Conservation (phyloP, 1,140 invertebrate species). For the Vanessa atalanta region DNA sequence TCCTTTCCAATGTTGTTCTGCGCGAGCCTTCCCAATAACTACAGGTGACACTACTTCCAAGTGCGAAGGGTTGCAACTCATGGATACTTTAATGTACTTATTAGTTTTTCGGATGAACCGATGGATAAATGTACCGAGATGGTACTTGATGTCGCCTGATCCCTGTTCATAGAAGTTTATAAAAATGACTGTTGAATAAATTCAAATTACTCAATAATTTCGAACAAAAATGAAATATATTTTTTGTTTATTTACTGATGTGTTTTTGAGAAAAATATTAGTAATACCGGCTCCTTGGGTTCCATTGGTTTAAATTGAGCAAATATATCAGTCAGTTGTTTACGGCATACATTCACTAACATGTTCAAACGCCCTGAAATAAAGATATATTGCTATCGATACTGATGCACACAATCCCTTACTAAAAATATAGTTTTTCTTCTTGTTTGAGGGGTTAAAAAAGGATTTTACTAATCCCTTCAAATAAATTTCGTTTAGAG, state of each 20-base stretch:
- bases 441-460: too few relatives aligned
- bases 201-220: too few relatives aligned
- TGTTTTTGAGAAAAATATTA: not conserved
- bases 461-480: too few relatives aligned
- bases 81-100: conserved; percentile 89
- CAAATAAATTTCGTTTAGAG: too few relatives aligned
- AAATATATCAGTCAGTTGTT: conserved; percentile 92
- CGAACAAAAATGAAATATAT: too few relatives aligned
- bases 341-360: conserved; percentile 93
- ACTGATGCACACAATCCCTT: not conserved
- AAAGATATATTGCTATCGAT: not conserved
- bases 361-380: conserved; percentile 91
- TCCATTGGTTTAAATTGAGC: conserved; percentile 91
- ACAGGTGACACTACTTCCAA: conserved; percentile 94
- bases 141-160: conserved; percentile 97
- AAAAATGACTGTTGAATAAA: too few relatives aligned
- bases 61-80: conserved; percentile 95
- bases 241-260: too few relatives aligned
- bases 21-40: conserved; percentile 89
- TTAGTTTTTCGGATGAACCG: conserved; percentile 90
- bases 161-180: conserved; percentile 77
- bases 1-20: conserved; percentile 92
- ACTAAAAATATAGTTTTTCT: too few relatives aligned
- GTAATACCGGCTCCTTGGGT: conserved; percentile 82
- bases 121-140: conserved; percentile 92